phyloP scores from a whole-genome alignment of 2,888 invertebrate genomes.

The Lasioglossum villosulum region DNA sequence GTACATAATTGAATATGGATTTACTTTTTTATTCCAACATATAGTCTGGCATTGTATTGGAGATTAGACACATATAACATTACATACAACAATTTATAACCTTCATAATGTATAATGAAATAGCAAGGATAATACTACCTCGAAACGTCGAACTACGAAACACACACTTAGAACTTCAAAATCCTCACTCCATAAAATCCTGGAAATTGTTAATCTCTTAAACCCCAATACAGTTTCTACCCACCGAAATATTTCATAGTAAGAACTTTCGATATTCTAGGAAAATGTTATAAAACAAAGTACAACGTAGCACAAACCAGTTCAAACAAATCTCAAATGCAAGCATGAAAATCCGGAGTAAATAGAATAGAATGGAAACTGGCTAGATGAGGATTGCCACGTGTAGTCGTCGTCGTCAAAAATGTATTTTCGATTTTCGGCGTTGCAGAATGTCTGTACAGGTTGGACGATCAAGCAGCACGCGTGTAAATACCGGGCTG shows the following conservation, averaged over 20 bases:
- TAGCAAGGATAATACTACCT: background rate
- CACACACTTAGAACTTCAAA: background rate
- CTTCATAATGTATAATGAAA: background rate
- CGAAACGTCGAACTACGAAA: background rate
- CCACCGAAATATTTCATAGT: background rate
- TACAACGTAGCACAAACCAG: background rate
- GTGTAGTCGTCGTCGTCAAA: too few species aligned
- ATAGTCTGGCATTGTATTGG: background rate
- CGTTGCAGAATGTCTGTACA: background rate
- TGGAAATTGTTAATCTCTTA: background rate
- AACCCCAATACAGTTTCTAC: background rate
- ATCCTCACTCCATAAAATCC: background rate
- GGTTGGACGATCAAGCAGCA: background rate
- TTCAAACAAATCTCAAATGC: background rate
- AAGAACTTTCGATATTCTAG: background rate
- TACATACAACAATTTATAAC: background rate
- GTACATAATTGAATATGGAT: too few species aligned
- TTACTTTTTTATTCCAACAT: background rate
- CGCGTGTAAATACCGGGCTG: slow-evolving; percentile 27
- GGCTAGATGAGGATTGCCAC: background rate
- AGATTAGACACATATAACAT: background rate
- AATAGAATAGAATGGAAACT: background rate
- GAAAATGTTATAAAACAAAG: background rate
- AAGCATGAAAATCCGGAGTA: background rate
- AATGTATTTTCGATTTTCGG: background rate